phyloP scores from a whole-genome alignment of 1,140 invertebrate species.

The Drosophila rufa region DNA sequence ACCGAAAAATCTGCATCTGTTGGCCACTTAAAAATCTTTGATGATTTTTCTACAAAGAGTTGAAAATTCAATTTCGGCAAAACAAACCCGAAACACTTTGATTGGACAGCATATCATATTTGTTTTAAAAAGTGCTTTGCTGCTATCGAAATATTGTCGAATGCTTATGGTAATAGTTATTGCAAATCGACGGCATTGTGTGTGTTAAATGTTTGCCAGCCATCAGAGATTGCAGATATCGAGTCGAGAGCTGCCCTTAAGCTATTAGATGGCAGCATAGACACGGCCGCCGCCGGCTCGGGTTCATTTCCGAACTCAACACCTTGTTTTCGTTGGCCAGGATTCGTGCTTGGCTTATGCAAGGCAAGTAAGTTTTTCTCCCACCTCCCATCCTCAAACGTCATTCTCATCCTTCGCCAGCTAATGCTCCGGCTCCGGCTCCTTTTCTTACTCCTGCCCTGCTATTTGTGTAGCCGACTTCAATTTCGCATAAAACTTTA shows the following conservation, averaged over 20 bases:
- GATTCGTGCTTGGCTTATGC: constrained; percentile 36
- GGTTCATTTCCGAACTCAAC: constrained; percentile 28
- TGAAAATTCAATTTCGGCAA: constrained; percentile 9
- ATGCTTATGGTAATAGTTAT: constrained; percentile 40
- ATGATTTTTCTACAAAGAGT: not conserved
- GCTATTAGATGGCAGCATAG: constrained; percentile 27
- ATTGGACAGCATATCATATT: constrained; percentile 34
- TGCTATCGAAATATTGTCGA: constrained; percentile 25
- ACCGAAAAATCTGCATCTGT: constrained; percentile 8
- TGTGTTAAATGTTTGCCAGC: constrained; percentile 30
- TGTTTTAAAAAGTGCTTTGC: constrained; percentile 29
- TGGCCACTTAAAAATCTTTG: constrained; percentile 8
- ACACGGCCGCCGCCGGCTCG: constrained; percentile 16
- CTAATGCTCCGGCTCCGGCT: not conserved
- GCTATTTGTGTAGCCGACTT: constrained; percentile 67
- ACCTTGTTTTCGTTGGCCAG: constrained; percentile 24
- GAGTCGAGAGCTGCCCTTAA: constrained; percentile 25
- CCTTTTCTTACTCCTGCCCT: constrained; percentile 1
- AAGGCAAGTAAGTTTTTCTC: constrained; percentile 12
- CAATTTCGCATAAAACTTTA: constrained; percentile 79
- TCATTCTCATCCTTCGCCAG: not conserved
- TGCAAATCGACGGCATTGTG: constrained; percentile 37
- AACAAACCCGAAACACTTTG: not conserved
- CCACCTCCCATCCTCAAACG: not conserved
- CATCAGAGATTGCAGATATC: constrained; percentile 41